Evolutionary conservation across 1,140 invertebrate species (phyloP).

Genomic region (Drosophila micromelanica): DNA sequence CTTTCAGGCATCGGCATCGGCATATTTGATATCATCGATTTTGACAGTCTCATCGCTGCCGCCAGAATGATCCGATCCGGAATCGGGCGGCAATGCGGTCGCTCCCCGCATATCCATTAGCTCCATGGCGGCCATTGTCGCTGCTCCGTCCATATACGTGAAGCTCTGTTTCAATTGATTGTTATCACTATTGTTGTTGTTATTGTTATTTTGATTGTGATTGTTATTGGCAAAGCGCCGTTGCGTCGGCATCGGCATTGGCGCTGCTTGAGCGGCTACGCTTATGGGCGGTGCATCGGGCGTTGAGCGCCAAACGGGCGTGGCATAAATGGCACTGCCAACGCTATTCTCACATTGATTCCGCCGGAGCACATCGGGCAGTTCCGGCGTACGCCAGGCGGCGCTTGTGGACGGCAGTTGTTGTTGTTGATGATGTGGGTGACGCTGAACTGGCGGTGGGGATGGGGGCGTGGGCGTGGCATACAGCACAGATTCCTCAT

Average conservation of each 20-base stretch:
- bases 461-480: conserved; percentile 55
- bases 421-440: neutral
- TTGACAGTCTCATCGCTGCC: conserved; percentile 83
- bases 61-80: conserved; percentile 82
- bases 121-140: conserved; percentile 70
- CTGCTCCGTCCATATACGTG: conserved; percentile 58
- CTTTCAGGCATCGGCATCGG: conserved; percentile 62
- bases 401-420: conserved; percentile 43
- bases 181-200: conserved; percentile 21
- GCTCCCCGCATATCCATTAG: conserved; percentile 74
- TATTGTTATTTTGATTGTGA: conserved; percentile 16
- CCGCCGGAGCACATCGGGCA: too few relatives aligned
- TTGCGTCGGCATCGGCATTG: conserved; percentile 54
- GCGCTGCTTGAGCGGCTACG: neutral
- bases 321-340: conserved; percentile 49
- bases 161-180: conserved; percentile 40
- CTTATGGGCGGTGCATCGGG: conserved; percentile 49
- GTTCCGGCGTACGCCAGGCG: neutral
- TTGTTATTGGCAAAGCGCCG: conserved; percentile 13
- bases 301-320: conserved; percentile 55
- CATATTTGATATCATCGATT: conserved; percentile 83
- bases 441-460: conserved; percentile 12
- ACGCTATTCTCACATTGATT: conserved; percentile 5
- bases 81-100: conserved; percentile 52
- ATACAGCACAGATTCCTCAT: conserved; percentile 55